These are phyloP conservation scores for Aphodius sticticus DNA, from an alignment of 2,888 invertebrate species.

Conservation along the genomic window DNA sequence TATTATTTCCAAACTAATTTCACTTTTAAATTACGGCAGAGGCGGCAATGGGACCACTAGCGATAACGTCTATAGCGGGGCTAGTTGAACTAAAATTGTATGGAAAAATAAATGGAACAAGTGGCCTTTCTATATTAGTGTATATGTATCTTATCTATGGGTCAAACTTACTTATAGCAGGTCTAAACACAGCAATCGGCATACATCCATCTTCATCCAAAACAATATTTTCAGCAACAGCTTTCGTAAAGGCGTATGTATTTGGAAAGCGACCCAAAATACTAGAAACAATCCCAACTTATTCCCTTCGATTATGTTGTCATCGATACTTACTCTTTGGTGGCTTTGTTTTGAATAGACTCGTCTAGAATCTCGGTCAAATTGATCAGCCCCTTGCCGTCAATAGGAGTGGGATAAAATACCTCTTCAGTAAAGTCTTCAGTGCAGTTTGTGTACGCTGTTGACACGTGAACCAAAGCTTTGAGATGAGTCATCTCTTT, in stretches of 20 bases:
- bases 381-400: constrained; percentile 62
- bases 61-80: no score
- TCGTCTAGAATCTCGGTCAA: constrained; percentile 64
- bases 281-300: constrained; percentile 53
- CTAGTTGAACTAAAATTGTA: no score
- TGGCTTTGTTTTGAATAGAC: constrained; percentile 63
- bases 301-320: not conserved
- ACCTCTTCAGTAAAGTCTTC: constrained; percentile 47
- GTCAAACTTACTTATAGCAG: constrained; percentile 69
- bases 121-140: no score
- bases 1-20: no score
- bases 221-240: constrained; percentile 71
- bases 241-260: constrained; percentile 78
- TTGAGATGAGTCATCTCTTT: constrained; percentile 66
- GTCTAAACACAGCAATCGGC: constrained; percentile 72
- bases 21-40: no score
- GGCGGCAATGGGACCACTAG: no score
- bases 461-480: constrained; percentile 49
- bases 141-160: no score
- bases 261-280: constrained; percentile 68
- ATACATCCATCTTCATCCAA: constrained; percentile 63
- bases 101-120: no score
- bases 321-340: constrained; percentile 63
- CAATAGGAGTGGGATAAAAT: constrained; percentile 63
- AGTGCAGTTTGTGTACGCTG: constrained; percentile 48